Conservation (phyloP, 2,888 invertebrate genomes). For the Actias luna region DNA sequence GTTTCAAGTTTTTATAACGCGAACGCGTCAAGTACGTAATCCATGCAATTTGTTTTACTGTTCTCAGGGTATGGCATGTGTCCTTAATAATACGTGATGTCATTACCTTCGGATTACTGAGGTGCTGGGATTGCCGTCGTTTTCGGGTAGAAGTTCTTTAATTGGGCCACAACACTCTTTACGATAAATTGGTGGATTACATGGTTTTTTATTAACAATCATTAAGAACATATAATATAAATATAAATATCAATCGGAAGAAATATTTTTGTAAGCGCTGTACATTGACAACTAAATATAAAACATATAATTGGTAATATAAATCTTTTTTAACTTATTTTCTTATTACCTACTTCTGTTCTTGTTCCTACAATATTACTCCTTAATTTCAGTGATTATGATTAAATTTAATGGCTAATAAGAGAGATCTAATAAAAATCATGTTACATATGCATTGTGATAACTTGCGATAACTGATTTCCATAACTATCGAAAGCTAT, state of each 20-base stretch:
- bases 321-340: too few relatives aligned
- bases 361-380: too few relatives aligned
- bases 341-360: too few relatives aligned
- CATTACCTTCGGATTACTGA: conserved; percentile 59
- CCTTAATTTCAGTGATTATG: too few relatives aligned
- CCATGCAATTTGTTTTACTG: conserved; percentile 70
- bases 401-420: too few relatives aligned
- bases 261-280: not conserved
- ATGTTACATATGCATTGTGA: too few relatives aligned
- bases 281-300: not conserved
- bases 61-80: conserved; percentile 51
- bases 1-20: conserved; percentile 57
- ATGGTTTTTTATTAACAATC: conserved; percentile 21
- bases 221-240: not conserved
- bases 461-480: too few relatives aligned
- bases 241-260: not conserved
- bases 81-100: conserved; percentile 67
- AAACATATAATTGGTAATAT: too few relatives aligned
- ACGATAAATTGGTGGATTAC: conserved; percentile 9
- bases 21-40: conserved; percentile 53
- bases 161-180: conserved; percentile 24
- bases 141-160: conserved; percentile 37
- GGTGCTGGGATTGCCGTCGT: conserved; percentile 32
- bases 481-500: too few relatives aligned
- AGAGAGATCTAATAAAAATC: too few relatives aligned